Conservation (phyloP, 2,888 invertebrate genomes). For the Andrena fulva region DNA sequence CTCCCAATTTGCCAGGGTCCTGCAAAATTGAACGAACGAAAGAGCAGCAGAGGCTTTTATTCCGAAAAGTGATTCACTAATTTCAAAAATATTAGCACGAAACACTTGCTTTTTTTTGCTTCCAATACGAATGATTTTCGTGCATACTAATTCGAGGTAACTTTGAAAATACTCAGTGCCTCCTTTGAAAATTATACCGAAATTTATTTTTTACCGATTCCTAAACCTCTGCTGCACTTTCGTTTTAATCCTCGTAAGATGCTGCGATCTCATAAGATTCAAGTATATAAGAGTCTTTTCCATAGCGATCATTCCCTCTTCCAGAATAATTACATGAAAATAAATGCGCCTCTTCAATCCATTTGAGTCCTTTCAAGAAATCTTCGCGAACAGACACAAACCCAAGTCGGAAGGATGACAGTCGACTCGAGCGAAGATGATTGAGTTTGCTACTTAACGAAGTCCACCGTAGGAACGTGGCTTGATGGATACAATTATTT, state of each 20-base stretch:
- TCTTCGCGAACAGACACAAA: not conserved
- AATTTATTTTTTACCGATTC: not conserved
- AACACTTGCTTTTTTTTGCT: too few relatives aligned
- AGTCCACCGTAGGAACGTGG: not conserved
- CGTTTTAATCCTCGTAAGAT: not conserved
- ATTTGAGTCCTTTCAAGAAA: not conserved
- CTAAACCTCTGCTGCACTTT: slow-evolving; percentile 1
- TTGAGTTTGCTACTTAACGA: slow-evolving; percentile 3
- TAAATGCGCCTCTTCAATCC: not conserved
- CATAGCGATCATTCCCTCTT: slow-evolving; percentile 5
- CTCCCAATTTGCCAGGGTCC: too few relatives aligned
- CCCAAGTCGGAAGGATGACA: not conserved
- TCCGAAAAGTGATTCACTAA: too few relatives aligned
- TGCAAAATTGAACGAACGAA: not conserved
- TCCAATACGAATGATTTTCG: too few relatives aligned
- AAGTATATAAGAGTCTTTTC: slow-evolving; percentile 21
- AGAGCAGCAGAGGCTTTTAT: not conserved
- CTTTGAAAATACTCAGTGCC: too few relatives aligned
- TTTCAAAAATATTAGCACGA: too few relatives aligned
- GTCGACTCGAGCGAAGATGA: not conserved
- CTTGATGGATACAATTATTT: slow-evolving; percentile 29
- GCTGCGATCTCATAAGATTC: not conserved
- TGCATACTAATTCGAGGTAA: too few relatives aligned
- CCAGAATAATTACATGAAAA: slow-evolving; percentile 21
- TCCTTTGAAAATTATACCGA: not conserved